phyloP scores from a whole-genome alignment of 2,888 invertebrate species.

The Synergus gifuensis region DNA sequence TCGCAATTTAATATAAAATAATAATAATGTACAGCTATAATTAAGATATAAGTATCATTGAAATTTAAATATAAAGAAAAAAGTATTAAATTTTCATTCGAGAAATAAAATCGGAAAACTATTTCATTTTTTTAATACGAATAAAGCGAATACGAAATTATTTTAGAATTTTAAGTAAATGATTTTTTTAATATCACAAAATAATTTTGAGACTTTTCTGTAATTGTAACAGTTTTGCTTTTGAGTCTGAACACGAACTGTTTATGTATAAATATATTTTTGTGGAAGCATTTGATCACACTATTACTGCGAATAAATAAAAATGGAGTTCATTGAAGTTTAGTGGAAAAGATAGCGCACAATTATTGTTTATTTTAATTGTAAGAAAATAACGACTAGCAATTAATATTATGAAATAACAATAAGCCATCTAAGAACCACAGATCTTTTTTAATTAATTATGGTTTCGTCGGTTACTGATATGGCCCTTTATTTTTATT shows the following conservation, averaged over 20 bases:
- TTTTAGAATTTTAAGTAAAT: too few relatives aligned
- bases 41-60: background rate
- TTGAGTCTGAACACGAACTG: background rate
- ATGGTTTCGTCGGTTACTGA: background rate
- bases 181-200: background rate
- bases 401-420: background rate
- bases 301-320: background rate
- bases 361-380: background rate
- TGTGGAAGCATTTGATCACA: background rate
- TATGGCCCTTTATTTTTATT: background rate
- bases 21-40: background rate
- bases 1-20: background rate
- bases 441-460: background rate
- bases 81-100: background rate
- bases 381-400: background rate
- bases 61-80: background rate
- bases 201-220: background rate
- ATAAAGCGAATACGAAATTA: background rate
- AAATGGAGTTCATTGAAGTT: background rate
- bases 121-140: too few relatives aligned
- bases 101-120: too few relatives aligned
- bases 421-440: conserved; percentile 7
- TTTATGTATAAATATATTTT: background rate
- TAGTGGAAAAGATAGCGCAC: background rate
- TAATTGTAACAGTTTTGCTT: background rate